Percentiles rank a stretch among this genome's conserved stretches.
phyloP scores from a whole-genome alignment of 2,888 invertebrate genomes.

The Drosophila neotestacea region DNA sequence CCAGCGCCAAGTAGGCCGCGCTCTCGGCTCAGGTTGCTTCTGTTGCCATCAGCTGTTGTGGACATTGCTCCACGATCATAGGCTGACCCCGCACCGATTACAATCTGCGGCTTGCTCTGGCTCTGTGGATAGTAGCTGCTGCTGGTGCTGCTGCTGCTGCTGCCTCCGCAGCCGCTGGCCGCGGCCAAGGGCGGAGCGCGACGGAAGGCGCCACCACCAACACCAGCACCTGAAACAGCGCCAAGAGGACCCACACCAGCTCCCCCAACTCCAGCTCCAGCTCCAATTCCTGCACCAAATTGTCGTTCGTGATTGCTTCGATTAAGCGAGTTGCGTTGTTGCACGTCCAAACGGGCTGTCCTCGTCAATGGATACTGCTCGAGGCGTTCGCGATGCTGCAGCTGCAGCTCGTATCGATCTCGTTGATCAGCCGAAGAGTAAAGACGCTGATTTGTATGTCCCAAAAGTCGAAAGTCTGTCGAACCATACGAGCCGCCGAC shows the following conservation, averaged over 20 bases:
- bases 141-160: conserved; percentile 81
- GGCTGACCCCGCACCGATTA: conserved; percentile 77
- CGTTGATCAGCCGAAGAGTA: conserved; percentile 83
- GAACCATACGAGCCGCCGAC: conserved; percentile 72
- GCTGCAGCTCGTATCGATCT: conserved; percentile 83
- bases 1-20: conserved; percentile 70
- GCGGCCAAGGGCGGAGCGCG: conserved; percentile 76
- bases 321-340: conserved; percentile 84
- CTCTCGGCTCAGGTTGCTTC: conserved; percentile 65
- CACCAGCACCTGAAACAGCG: conserved; percentile 18
- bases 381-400: conserved; percentile 82
- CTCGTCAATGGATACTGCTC: conserved; percentile 83
- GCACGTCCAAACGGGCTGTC: conserved; percentile 85
- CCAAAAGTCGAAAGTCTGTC: conserved; percentile 78
- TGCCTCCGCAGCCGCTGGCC: conserved; percentile 68
- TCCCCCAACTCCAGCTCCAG: conserved; percentile 31
- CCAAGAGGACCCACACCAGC: conserved; percentile 26
- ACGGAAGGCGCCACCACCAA: conserved; percentile 63
- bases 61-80: conserved; percentile 76
- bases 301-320: conserved; percentile 86
- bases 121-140: conserved; percentile 80
- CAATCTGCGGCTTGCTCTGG: conserved; percentile 84
- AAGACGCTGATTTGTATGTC: conserved; percentile 80
- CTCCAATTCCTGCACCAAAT: conserved; percentile 52
- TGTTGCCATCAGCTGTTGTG: conserved; percentile 50